Conservation (phyloP, 1,140 invertebrate genomes). For the Aporrectodea caliginosa region DNA sequence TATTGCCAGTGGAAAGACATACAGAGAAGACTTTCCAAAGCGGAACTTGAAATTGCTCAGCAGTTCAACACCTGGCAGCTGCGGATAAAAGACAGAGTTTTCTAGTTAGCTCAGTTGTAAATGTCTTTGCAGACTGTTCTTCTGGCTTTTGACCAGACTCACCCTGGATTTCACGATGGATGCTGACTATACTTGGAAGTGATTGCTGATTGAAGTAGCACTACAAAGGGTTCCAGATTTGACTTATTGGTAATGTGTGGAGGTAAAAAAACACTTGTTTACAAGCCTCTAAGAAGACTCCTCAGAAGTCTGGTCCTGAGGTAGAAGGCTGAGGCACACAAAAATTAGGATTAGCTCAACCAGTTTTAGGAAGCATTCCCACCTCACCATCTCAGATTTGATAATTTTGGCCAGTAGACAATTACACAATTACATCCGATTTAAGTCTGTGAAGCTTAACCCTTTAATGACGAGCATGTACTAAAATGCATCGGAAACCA, state of each 20-base stretch:
- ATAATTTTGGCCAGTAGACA: too few relatives aligned
- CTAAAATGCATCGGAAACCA: too few relatives aligned
- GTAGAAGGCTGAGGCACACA: too few relatives aligned
- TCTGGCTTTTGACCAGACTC: background rate
- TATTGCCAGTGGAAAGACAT: constrained; percentile 91
- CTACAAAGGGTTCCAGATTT: background rate
- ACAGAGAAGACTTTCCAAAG: constrained; percentile 81
- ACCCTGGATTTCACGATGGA: background rate
- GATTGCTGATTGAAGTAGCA: background rate
- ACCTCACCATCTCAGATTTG: too few relatives aligned
- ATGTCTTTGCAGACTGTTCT: too few relatives aligned
- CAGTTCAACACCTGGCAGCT: constrained; percentile 82
- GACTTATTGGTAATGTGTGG: background rate
- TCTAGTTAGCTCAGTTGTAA: background rate
- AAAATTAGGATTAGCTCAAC: too few relatives aligned
- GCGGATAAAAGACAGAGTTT: constrained; percentile 25
- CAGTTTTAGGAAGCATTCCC: too few relatives aligned
- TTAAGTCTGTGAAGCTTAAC: too few relatives aligned
- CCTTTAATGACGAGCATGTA: too few relatives aligned
- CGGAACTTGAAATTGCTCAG: constrained; percentile 93
- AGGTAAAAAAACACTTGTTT: background rate
- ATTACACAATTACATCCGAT: too few relatives aligned
- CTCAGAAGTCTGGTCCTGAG: too few relatives aligned
- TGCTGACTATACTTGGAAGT: background rate
- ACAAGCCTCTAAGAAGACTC: too few relatives aligned